These are phyloP conservation scores for Alca torda DNA, from an alignment of 2,797 vertebrate species.

Conservation along the genomic window DNA sequence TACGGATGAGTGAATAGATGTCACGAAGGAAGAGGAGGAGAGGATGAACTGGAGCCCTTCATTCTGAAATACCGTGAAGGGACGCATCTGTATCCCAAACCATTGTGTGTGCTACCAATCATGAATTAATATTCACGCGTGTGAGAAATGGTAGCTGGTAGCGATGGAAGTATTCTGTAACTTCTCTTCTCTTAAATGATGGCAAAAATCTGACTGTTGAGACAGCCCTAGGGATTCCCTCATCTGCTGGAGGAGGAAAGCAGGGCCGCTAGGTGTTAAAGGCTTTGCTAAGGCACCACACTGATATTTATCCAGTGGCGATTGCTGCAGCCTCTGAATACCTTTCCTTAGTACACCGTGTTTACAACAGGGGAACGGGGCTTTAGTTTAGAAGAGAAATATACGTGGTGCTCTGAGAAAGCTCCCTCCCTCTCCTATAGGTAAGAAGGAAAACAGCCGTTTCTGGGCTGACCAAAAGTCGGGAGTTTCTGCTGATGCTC, in stretches of 20 bases:
- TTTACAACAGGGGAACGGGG: not conserved
- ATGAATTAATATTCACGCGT: not conserved
- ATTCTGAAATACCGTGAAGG: not conserved
- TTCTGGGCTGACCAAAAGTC: not conserved
- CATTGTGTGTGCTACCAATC: not conserved
- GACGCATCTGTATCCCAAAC: not conserved
- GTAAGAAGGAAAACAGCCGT: not conserved
- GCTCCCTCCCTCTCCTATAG: not conserved
- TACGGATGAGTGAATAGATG: not conserved
- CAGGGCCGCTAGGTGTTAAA: not conserved
- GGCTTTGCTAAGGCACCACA: not conserved
- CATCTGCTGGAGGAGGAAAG: not conserved
- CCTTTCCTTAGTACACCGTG: not conserved
- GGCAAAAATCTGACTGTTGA: not conserved
- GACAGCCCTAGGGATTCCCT: not conserved
- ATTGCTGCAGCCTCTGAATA: not conserved
- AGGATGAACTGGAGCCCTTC: not conserved
- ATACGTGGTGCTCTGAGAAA: accelerated
- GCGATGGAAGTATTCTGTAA: not conserved
- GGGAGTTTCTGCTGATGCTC: not conserved
- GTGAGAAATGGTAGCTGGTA: not conserved
- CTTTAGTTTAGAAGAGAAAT: not conserved
- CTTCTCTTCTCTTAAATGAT: not conserved
- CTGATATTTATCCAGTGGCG: not conserved
- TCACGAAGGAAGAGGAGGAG: not conserved